Evolutionary conservation across 2,113 vertebrate species (phyloP).

Genomic region (Cavia aperea): DNA sequence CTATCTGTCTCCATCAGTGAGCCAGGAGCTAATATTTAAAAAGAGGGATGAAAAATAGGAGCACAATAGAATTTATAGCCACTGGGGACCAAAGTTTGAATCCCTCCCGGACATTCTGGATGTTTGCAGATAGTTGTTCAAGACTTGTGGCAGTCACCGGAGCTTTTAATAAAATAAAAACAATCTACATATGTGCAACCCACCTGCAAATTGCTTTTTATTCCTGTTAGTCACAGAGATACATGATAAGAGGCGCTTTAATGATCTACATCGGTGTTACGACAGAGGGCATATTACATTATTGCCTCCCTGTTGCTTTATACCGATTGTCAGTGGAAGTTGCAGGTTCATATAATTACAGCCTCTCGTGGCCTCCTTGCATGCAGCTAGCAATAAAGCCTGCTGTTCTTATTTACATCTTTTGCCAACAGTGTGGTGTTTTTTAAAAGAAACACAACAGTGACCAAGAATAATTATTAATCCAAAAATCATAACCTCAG

Average conservation of each 20-base stretch:
- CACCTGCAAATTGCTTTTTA: slow-evolving; percentile 57
- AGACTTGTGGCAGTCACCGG: slow-evolving; percentile 9
- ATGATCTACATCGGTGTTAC: slow-evolving; percentile 45
- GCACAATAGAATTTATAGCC: background rate
- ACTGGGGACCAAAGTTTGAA: background rate
- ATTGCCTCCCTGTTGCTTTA: slow-evolving; percentile 64
- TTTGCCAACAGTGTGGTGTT: slow-evolving; percentile 58
- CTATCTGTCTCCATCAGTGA: background rate
- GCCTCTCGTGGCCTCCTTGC: slow-evolving; percentile 56
- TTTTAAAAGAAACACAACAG: slow-evolving; percentile 50
- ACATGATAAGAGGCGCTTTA: slow-evolving; percentile 59
- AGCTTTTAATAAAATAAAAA: slow-evolving; percentile 63
- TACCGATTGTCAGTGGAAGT: slow-evolving; percentile 55
- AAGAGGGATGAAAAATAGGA: background rate
- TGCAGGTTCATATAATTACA: slow-evolving; percentile 58
- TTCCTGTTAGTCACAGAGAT: slow-evolving; percentile 54
- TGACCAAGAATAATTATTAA: slow-evolving; percentile 67
- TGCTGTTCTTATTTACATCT: slow-evolving; percentile 62
- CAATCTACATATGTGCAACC: slow-evolving; percentile 43
- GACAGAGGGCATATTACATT: slow-evolving; percentile 49
- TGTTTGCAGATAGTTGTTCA: slow-evolving; percentile 18
- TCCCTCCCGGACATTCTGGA: background rate
- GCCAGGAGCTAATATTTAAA: background rate
- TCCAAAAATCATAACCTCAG: slow-evolving; percentile 64
- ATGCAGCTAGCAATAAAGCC: slow-evolving; percentile 65